Conservation (phyloP, 92 coral and sea anemone species). For the Palythoa heliodiscus region DNA sequence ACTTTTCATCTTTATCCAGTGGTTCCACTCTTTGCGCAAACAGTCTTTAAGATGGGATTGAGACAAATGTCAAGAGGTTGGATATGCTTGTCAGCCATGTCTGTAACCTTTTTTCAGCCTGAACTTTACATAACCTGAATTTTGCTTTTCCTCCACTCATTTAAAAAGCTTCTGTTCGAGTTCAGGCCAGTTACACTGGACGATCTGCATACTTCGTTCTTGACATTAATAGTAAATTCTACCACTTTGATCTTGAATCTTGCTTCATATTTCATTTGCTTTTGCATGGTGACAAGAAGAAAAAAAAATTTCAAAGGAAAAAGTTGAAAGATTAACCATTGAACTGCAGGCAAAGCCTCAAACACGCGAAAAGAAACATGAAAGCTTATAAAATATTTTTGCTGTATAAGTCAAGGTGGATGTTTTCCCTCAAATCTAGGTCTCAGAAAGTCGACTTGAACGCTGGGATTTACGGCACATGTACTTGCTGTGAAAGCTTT, state of each 20-base stretch:
- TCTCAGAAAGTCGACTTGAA: too few species aligned
- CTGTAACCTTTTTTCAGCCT: conserved; percentile 39
- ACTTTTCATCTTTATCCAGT: conserved; percentile 53
- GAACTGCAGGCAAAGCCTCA: too few species aligned
- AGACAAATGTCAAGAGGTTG: conserved; percentile 65
- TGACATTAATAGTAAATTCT: neutral
- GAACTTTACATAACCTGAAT: conserved; percentile 42
- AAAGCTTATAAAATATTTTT: too few species aligned
- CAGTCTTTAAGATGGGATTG: conserved; percentile 54
- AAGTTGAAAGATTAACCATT: too few species aligned
- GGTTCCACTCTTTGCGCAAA: conserved; percentile 34
- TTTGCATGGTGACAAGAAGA: neutral
- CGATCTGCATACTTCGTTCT: conserved; percentile 54
- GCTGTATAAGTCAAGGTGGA: too few species aligned
- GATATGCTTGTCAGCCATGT: conserved; percentile 58
- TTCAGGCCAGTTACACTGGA: conserved; percentile 31
- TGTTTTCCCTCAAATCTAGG: too few species aligned
- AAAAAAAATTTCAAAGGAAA: too few species aligned
- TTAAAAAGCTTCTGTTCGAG: neutral
- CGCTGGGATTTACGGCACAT: too few species aligned
- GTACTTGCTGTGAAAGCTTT: too few species aligned
- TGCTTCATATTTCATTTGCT: conserved; percentile 54
- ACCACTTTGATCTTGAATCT: conserved; percentile 56
- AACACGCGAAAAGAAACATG: too few species aligned
- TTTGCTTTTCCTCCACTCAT: neutral